Base-by-base conservation (phyloP, 2,888 invertebrate species). In the Aradus depressus region DNA sequence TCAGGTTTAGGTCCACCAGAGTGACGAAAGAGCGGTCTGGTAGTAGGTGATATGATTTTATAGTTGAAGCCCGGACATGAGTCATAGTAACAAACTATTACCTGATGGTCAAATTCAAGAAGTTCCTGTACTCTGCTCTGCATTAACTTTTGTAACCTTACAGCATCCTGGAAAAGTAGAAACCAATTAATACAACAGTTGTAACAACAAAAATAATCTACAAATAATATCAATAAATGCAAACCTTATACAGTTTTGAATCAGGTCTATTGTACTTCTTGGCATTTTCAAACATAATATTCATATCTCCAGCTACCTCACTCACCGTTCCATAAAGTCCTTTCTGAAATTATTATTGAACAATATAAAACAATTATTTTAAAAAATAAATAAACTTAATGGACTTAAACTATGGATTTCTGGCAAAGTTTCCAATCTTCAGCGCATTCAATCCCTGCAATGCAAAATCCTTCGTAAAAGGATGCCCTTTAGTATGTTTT, bases 271-370 rank as follows among this genome's bases (percentile, higher is more conserved):
- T 91, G 66, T 91, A 92, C 62, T 83, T 81, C 66, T 86, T 88
- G 10, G 97, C 97, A 70, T 98, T 98, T 65, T 93, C 91, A 67
- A 97, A 90, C 83, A 97, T 91, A 43, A 93, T 79, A 65, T 91
- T 92, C 73, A 98, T 77, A 66, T 98, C 97, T 1, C 84, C 84
- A 1, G 92, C 89, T 35, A 97, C 80, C 66, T 93, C 90, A 23
- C 84, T 84, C 1, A 93, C 73, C 10, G 84, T 87, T 0, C 82
- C 83, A 65, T 91, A 92, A 60, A 78, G 80, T 21, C 85, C 85
- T 59, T 80, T 80, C 62, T 75, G 58, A 5, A 67, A 63, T 16
- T n/a, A 53, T 44, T 44, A 44, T 47, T 42, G 48, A 42, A 44
- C 6, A 18, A 19, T 19, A 31, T 41, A 48, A 45, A 1, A 31